Conservation (phyloP, 2,888 invertebrate genomes). For the Catonia carolina region DNA sequence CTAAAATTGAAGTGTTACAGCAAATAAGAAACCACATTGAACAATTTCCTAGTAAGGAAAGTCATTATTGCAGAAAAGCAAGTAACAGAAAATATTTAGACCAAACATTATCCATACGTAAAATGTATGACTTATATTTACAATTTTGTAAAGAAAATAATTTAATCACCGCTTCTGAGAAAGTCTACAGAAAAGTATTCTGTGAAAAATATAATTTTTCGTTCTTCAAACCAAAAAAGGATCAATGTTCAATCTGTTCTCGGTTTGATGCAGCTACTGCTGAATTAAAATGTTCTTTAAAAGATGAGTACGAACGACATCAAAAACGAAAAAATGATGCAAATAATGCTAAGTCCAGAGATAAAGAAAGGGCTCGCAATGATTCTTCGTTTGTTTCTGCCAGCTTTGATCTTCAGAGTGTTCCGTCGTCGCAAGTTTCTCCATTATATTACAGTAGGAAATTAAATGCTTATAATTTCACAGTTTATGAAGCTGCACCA, state of each 20-base stretch:
- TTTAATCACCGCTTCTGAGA: background rate
- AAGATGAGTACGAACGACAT: slow-evolving; percentile 7
- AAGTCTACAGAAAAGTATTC: slow-evolving; percentile 13
- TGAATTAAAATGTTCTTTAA: background rate
- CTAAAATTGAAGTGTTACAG: background rate
- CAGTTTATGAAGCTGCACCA: slow-evolving; percentile 36
- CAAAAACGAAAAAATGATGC: slow-evolving; percentile 25
- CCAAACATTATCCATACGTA: background rate
- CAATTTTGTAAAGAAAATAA: background rate
- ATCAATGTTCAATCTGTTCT: slow-evolving; percentile 11
- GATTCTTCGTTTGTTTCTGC: slow-evolving; percentile 33
- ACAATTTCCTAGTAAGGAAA: slow-evolving; percentile 7
- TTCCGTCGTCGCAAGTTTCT: slow-evolving; percentile 36
- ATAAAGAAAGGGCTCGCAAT: slow-evolving; percentile 29
- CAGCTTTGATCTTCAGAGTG: slow-evolving; percentile 37
- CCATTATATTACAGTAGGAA: slow-evolving; percentile 38
- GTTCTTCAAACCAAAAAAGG: slow-evolving; percentile 12
- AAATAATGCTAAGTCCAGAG: slow-evolving; percentile 27
- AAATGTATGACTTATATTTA: slow-evolving; percentile 11
- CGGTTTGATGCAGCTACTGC: background rate
- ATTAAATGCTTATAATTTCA: slow-evolving; percentile 36
- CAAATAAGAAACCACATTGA: slow-evolving; percentile 7
- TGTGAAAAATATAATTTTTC: slow-evolving; percentile 8
- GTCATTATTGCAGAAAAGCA: slow-evolving; percentile 13
- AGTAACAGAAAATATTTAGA: slow-evolving; percentile 11